phyloP scores from a whole-genome alignment of 2,113 vertebrate genomes.

The Ifrita kowaldi region DNA sequence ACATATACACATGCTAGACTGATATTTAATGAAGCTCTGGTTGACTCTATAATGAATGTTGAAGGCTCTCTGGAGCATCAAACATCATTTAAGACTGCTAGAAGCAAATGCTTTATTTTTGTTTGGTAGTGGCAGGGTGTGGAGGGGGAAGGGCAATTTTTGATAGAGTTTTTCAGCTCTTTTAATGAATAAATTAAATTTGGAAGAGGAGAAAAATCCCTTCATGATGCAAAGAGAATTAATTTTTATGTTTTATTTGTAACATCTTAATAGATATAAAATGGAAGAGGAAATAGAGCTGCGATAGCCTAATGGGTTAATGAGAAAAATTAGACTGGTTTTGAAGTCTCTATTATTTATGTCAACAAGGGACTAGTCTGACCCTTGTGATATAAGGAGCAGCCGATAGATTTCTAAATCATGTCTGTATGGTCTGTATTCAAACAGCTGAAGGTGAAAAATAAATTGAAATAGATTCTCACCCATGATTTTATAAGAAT shows the following conservation, averaged over 20 bases:
- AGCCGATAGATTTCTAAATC: not conserved
- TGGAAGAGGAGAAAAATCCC: not conserved
- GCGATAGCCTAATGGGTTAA: not conserved
- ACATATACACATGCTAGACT: constrained; percentile 49
- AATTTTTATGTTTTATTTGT: not conserved
- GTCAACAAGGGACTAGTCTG: not conserved
- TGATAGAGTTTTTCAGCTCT: not conserved
- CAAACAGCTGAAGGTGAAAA: constrained; percentile 9
- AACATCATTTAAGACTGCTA: constrained; percentile 34
- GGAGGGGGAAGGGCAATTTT: not conserved
- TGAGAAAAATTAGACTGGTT: not conserved
- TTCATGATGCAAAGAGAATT: not conserved
- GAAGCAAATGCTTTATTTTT: constrained; percentile 26
- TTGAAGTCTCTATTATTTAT: not conserved
- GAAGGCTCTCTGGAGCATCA: constrained; percentile 58
- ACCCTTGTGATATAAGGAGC: not conserved
- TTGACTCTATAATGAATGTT: constrained; percentile 60
- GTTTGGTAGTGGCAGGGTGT: not conserved
- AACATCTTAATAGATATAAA: not conserved
- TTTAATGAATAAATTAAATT: not conserved
- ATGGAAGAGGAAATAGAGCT: not conserved
- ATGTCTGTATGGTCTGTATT: not conserved
- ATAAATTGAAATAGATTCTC: not conserved
- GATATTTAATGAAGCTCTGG: constrained; percentile 62
- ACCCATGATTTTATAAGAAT: not conserved